phyloP scores from a whole-genome alignment of 2,888 invertebrate genomes.

The Xylophagus ater region DNA sequence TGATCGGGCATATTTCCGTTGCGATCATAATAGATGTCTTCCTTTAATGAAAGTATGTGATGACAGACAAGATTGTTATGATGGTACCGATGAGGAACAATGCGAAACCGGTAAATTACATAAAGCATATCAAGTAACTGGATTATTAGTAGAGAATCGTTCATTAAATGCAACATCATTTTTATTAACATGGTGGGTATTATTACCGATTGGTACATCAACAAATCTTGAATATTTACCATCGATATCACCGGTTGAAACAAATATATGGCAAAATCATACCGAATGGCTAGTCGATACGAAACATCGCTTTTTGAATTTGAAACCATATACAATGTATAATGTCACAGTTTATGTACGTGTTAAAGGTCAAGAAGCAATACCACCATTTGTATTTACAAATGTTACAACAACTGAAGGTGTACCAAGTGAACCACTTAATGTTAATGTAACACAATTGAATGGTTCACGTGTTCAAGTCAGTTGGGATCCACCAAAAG shows the following conservation, averaged over 20 bases:
- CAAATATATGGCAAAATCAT: conserved; percentile 47
- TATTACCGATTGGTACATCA: conserved; percentile 24
- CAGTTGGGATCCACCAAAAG: conserved; percentile 55
- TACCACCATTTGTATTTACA: conserved; percentile 52
- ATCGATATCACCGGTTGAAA: conserved; percentile 44
- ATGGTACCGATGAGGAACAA: conserved; percentile 61
- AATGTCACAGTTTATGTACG: conserved; percentile 68
- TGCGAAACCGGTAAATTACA: conserved; percentile 41
- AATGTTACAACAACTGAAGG: conserved; percentile 57
- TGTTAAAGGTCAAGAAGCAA: conserved; percentile 41
- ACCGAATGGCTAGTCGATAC: conserved; percentile 51
- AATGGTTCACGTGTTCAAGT: conserved; percentile 54
- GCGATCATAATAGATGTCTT: conserved; percentile 48
- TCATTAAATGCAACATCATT: conserved; percentile 52
- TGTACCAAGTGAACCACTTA: conserved; percentile 57
- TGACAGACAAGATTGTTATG: conserved; percentile 56
- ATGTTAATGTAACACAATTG: conserved; percentile 51
- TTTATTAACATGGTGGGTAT: conserved; percentile 52
- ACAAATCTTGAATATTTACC: conserved; percentile 52
- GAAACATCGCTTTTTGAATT: conserved; percentile 48
- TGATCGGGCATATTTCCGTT: conserved; percentile 43
- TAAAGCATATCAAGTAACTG: conserved; percentile 44
- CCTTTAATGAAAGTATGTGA: conserved; percentile 54
- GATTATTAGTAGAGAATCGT: conserved; percentile 53
- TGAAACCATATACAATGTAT: conserved; percentile 63